A percentile compares a stretch with the other conserved stretches of the same genome.
These are phyloP conservation scores for Trichomalopsis sarcophagae DNA, from an alignment of 1,140 invertebrate genomes.

Conservation along the genomic window DNA sequence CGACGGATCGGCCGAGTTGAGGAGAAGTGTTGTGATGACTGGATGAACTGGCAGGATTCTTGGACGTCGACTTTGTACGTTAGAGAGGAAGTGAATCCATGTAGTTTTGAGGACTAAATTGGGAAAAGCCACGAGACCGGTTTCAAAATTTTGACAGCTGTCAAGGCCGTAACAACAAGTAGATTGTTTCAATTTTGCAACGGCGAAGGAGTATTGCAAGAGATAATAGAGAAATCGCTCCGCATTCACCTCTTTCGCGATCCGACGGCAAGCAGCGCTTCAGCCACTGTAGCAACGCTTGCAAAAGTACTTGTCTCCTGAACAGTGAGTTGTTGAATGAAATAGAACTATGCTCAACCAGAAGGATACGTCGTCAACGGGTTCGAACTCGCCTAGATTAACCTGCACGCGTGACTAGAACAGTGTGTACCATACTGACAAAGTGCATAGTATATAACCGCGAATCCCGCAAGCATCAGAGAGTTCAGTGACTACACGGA, in stretches of 20 bases:
- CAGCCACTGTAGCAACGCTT: too few species aligned
- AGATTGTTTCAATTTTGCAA: neutral
- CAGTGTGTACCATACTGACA: neutral
- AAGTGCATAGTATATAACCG: too few species aligned
- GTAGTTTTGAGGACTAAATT: neutral
- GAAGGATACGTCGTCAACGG: neutral
- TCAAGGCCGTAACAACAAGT: neutral
- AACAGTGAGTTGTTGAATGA: neutral
- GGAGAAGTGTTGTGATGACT: neutral
- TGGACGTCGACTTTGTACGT: too few species aligned
- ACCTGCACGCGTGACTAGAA: neutral
- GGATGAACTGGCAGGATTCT: neutral
- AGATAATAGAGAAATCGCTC: neutral
- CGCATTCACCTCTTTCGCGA: neutral
- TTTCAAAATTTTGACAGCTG: neutral
- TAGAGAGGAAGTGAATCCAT: neutral
- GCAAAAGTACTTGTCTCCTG: too few species aligned
- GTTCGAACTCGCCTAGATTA: neutral
- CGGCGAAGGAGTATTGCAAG: neutral
- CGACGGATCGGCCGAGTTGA: too few species aligned
- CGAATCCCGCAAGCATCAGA: neutral
- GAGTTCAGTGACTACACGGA: neutral
- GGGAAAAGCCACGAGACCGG: neutral
- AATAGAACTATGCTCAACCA: neutral
- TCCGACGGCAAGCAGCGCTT: neutral